phyloP scores from a whole-genome alignment of 1,140 invertebrate genomes.

The Octopus bimaculoides region DNA sequence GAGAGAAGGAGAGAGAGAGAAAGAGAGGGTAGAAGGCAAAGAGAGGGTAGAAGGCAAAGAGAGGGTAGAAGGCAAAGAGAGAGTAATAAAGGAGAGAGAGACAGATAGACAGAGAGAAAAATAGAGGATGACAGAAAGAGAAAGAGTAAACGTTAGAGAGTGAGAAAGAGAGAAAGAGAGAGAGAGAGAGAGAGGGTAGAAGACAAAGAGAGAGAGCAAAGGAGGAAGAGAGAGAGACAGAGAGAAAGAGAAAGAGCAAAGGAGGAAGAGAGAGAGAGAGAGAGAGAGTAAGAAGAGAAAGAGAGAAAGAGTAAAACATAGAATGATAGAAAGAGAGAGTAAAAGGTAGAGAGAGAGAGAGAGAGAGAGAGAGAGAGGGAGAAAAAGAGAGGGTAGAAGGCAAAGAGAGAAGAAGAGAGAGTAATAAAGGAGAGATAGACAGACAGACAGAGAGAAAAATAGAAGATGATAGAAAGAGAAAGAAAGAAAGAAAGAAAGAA shows the following conservation, averaged over 20 bases:
- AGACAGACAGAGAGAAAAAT: background rate
- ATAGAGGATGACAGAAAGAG: background rate
- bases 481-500: background rate
- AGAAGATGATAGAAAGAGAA: background rate
- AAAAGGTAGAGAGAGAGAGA: conserved; percentile 16
- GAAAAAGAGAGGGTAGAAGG: no score
- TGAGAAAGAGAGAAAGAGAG: conserved; percentile 1
- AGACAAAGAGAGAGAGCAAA: background rate
- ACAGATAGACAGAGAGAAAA: conserved; percentile 12
- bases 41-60: background rate
- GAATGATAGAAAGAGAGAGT: background rate
- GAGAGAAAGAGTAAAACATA: background rate
- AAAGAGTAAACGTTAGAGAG: background rate
- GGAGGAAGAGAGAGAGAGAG: background rate
- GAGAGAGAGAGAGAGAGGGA: conserved; percentile 12
- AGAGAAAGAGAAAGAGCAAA: background rate
- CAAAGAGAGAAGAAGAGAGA: conserved; percentile 16
- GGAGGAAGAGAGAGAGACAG: background rate
- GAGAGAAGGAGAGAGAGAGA: conserved; percentile 5
- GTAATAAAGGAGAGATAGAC: background rate
- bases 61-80: background rate
- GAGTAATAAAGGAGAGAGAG: conserved; percentile 2
- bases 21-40: background rate
- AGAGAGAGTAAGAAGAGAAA: conserved; percentile 7
- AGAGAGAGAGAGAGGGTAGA: background rate